Base-by-base conservation (phyloP, 2,797 vertebrate genomes). In the Typhlichthys eigenmanni region DNA sequence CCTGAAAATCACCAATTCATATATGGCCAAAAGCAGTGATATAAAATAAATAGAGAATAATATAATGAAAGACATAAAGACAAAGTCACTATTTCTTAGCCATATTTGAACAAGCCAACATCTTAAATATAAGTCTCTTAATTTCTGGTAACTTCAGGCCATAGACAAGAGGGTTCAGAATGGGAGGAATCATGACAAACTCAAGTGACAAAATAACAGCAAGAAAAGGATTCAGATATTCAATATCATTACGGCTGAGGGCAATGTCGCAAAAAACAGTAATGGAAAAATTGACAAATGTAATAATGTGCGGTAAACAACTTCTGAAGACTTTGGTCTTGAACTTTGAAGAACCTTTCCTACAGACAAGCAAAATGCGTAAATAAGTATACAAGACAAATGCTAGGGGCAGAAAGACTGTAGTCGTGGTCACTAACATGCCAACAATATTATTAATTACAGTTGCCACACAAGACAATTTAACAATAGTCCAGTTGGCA, bases 401-500 rank as follows among this genome's bases (percentile, higher is more conserved):
- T 19, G 12, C 5, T 14, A 87, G 51, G 0, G 86, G 82, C 0
- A 77, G 5, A 7, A 78, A 73, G 4, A 47, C 46, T 5, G 61
- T 66, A 3, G 45, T 29, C 45, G 60, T 46, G 1, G 76, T 54
- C 0, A 75, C 0, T 10, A 80, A 0, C 45, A 81, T 46, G 1
- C 79, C 82, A 1, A 16, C 7, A 58, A 67, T 11, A 17, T 81
- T 85, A 32, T 80, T 79, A 0, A 17, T 10, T 32, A 24, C 34
- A 4, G 64, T 85, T 2, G 46, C 4, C 11, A 80, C 50, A 58
- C 83, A 87, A 14, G 85, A 85, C 10, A 86, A n/a, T 56, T 82
- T 85, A 1, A 79, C 79, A 6, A 89, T 14, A 13, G 78, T 78
- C 84, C 84, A 88, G 68, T 67, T 85, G 17, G 76, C 72, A 59